Conservation (phyloP, 2,113 vertebrate species). For the Passerina amoena region DNA sequence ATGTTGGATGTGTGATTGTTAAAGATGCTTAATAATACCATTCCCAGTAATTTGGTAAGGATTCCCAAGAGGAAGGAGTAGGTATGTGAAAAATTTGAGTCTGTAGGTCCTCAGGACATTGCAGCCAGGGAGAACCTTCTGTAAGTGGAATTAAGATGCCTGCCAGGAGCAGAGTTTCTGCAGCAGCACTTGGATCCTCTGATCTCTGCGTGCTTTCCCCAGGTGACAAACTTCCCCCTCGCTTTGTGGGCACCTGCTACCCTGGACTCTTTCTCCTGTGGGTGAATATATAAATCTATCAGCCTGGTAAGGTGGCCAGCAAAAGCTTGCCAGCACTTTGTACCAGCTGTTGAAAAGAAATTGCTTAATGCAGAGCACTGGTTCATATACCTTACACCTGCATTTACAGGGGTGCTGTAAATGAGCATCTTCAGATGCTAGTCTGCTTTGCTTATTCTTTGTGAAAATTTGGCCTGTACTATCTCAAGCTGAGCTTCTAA, state of each 20-base stretch:
- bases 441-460: background rate
- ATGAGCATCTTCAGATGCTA: background rate
- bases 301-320: background rate
- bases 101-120: background rate
- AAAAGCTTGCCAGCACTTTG: background rate
- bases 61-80: background rate
- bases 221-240: constrained; percentile 31
- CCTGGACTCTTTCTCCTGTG: background rate
- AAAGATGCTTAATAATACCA: background rate
- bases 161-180: background rate
- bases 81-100: background rate
- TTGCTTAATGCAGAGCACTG: background rate
- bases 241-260: background rate
- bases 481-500: background rate
- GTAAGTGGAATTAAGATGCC: background rate
- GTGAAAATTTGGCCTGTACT: background rate
- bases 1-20: background rate
- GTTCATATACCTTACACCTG: background rate
- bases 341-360: constrained; percentile 19
- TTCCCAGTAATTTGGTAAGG: background rate
- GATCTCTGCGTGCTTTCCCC: constrained; percentile 41
- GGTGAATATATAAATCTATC: constrained; percentile 8
- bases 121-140: background rate
- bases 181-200: background rate
- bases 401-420: background rate